Conservation (phyloP, 2,797 vertebrate genomes). For the Diceros bicornis region DNA sequence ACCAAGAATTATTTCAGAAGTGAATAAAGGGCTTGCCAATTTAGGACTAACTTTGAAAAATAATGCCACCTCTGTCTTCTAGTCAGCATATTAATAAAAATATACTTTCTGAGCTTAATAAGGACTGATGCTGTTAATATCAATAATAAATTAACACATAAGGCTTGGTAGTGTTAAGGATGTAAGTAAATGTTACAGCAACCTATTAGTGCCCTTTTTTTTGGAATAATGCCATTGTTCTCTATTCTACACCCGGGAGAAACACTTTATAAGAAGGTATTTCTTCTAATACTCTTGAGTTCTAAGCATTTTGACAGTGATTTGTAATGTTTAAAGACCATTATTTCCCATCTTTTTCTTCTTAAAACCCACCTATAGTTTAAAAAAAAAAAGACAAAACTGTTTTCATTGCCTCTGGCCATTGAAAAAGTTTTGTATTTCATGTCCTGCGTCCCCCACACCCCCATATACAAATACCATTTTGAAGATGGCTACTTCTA, state of each 20-base stretch:
- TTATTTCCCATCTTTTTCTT: conserved; percentile 50
- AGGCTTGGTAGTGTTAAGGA: not conserved
- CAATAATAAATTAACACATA: not conserved
- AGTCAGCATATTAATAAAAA: conserved; percentile 64
- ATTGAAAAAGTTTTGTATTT: conserved; percentile 44
- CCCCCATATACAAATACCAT: not conserved
- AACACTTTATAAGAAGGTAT: not conserved
- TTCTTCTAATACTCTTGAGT: conserved; percentile 32
- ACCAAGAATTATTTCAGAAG: conserved; percentile 60
- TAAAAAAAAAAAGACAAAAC: not conserved
- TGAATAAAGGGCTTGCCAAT: conserved; percentile 53
- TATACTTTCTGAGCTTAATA: conserved; percentile 16
- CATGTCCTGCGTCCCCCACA: not conserved
- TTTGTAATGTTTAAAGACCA: conserved; percentile 56
- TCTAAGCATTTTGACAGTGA: conserved; percentile 55
- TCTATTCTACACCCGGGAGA: not conserved
- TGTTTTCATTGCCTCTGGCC: conserved; percentile 44
- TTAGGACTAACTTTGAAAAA: conserved; percentile 60
- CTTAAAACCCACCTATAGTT: conserved; percentile 14
- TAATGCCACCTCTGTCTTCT: conserved; percentile 30
- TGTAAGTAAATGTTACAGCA: conserved; percentile 42
- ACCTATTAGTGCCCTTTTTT: not conserved
- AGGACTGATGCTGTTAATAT: conserved; percentile 47
- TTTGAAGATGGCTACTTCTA: conserved; percentile 54
- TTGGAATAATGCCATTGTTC: not conserved